These are phyloP conservation scores for Drosophila ficusphila DNA, from an alignment of 1,140 invertebrate species.

Conservation along the genomic window DNA sequence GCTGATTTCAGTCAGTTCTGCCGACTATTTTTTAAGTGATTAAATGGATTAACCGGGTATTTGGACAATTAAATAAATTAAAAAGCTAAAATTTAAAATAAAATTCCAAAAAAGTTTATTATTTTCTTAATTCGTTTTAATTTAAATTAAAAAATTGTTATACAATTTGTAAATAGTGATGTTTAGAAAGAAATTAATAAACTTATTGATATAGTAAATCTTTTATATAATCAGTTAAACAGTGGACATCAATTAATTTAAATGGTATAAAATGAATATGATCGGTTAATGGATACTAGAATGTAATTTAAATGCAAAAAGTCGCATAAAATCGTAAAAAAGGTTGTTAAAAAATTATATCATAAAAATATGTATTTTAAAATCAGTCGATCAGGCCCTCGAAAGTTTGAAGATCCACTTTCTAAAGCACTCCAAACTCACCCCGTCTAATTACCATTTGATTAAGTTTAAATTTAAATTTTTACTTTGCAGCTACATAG, in stretches of 20 bases:
- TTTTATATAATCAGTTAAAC: too few relatives aligned
- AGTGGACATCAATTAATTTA: too few relatives aligned
- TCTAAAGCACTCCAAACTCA: not conserved
- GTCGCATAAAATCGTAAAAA: too few relatives aligned
- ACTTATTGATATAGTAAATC: too few relatives aligned
- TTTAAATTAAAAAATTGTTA: not conserved
- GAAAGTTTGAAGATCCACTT: not conserved
- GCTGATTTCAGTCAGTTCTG: not conserved
- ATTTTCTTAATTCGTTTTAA: not conserved
- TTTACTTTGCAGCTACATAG: slow-evolving; percentile 6
- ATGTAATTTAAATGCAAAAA: too few relatives aligned
- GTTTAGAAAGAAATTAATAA: not conserved
- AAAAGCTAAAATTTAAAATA: slow-evolving; percentile 1
- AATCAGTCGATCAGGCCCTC: not conserved
- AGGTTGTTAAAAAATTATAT: too few relatives aligned
- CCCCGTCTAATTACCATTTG: slow-evolving; percentile 29
- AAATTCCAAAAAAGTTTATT: not conserved
- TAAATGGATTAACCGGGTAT: slow-evolving; percentile 5
- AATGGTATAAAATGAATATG: too few relatives aligned
- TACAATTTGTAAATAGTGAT: too few relatives aligned
- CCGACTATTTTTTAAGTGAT: not conserved
- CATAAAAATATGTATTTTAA: too few relatives aligned
- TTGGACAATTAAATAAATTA: slow-evolving; percentile 10
- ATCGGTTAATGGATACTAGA: too few relatives aligned
- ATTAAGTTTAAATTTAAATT: slow-evolving; percentile 47